Conservation (phyloP, 92 coral and sea anemone species). For the Blastomussa wellsi region DNA sequence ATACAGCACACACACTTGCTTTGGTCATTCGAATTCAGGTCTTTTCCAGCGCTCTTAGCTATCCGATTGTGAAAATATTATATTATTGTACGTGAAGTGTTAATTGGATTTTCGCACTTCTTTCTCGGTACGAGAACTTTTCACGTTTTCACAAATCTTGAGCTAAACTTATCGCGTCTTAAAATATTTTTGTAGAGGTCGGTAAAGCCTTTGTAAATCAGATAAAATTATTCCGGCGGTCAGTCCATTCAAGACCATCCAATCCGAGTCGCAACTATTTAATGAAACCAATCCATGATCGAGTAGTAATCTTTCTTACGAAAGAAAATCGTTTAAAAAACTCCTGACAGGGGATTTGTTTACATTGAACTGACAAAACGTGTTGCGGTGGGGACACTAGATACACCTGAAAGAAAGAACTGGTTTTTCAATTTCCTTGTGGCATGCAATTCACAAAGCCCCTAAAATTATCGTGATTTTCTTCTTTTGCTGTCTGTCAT, state of each 20-base stretch:
- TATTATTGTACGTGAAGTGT: not conserved
- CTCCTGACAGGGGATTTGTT: slow-evolving; percentile 14
- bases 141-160: not conserved
- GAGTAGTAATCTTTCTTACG: slow-evolving; percentile 18
- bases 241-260: slow-evolving; percentile 5
- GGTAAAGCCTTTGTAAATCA: not conserved
- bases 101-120: slow-evolving; percentile 21
- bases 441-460: not conserved
- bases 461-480: not conserved
- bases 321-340: slow-evolving; percentile 27
- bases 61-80: slow-evolving; percentile 15
- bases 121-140: slow-evolving; percentile 11
- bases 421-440: not conserved
- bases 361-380: not conserved
- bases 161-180: not conserved
- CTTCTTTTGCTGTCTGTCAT: not conserved
- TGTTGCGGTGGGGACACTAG: not conserved
- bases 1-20: too few relatives aligned
- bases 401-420: not conserved
- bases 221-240: not conserved
- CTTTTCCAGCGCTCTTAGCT: not conserved
- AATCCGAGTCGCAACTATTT: slow-evolving; percentile 20
- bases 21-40: not conserved
- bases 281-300: not conserved
- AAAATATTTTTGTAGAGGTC: not conserved